Evolutionary conservation across 1,140 invertebrate genomes (phyloP).

Genomic region (Bombus confusus): DNA sequence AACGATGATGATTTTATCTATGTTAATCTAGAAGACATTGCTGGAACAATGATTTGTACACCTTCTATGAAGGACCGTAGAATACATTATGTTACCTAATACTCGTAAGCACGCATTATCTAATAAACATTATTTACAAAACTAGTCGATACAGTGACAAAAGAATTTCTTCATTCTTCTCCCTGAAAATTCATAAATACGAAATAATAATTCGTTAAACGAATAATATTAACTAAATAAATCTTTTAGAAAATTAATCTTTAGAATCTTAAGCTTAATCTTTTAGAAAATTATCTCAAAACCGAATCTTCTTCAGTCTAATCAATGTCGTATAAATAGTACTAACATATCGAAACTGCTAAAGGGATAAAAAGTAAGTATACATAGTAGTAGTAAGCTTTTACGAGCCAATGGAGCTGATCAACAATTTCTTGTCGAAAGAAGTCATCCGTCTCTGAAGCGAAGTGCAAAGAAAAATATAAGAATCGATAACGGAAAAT

Average conservation of each 20-base stretch:
- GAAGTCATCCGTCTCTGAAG: background rate
- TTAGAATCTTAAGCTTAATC: too few species aligned
- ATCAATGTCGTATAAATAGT: background rate
- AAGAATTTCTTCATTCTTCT: slow-evolving; percentile 11
- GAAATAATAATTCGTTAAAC: slow-evolving; percentile 4
- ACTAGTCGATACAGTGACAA: slow-evolving; percentile 42
- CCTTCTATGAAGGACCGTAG: slow-evolving; percentile 81
- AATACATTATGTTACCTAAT: slow-evolving; percentile 80
- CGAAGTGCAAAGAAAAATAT: background rate
- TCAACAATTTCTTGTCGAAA: slow-evolving; percentile 8
- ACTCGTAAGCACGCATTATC: slow-evolving; percentile 79
- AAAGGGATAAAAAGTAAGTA: background rate
- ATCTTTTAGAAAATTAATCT: background rate
- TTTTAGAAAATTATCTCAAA: background rate
- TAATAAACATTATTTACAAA: slow-evolving; percentile 82
- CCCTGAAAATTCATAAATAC: background rate
- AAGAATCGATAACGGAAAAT: slow-evolving; percentile 12
- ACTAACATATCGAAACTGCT: background rate
- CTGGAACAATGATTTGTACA: slow-evolving; percentile 82
- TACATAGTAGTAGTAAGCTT: background rate
- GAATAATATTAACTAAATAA: background rate
- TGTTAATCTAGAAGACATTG: slow-evolving; percentile 80
- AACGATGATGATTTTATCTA: slow-evolving; percentile 79
- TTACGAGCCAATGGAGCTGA: slow-evolving; percentile 12
- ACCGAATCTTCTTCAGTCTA: background rate